Evolutionary conservation across 1,140 invertebrate genomes (phyloP), one percentile per base, ranked within the genome.

Genomic region (Aphelenchoides fujianensis): DNA sequence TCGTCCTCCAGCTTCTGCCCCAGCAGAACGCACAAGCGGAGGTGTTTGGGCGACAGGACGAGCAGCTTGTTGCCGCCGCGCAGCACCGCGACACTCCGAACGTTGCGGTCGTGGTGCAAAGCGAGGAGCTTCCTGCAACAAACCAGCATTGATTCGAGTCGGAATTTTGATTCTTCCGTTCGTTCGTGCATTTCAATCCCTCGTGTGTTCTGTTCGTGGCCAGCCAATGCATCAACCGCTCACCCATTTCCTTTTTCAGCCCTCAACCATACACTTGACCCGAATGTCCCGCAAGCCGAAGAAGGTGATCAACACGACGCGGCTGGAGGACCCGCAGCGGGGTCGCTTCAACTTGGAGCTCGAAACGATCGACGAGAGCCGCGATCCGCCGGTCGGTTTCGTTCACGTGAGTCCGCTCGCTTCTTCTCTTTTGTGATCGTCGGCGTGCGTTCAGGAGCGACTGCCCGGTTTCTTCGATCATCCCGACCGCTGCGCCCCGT

Each of bases 121-220:
- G 63, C 63, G 30, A 66, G 36, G n/a, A 66, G 31, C 32, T 66
- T 66, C 31, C 63, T 66, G 63, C 16, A 66, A n/a, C n/a, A n/a
- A n/a, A n/a, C n/a, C n/a, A n/a, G n/a, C n/a, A n/a, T n/a, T n/a
- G n/a, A n/a, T n/a, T n/a, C n/a, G n/a, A n/a, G n/a, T n/a, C n/a
- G n/a, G n/a, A n/a, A n/a, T n/a, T n/a, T n/a, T n/a, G n/a, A n/a
- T n/a, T n/a, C n/a, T n/a, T n/a, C n/a, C n/a, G n/a, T n/a, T n/a
- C n/a, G n/a, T n/a, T n/a, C n/a, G n/a, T n/a, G n/a, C n/a, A n/a
- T n/a, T n/a, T n/a, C n/a, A n/a, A n/a, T n/a, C n/a, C n/a, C n/a
- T n/a, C n/a, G n/a, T n/a, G n/a, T n/a, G n/a, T n/a, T n/a, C n/a
- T n/a, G n/a, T n/a, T n/a, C n/a, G n/a, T n/a, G n/a, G n/a, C n/a